These are phyloP conservation scores for Ctenopoma multispine DNA, from an alignment of 2,797 vertebrate genomes.

Conservation along the genomic window DNA sequence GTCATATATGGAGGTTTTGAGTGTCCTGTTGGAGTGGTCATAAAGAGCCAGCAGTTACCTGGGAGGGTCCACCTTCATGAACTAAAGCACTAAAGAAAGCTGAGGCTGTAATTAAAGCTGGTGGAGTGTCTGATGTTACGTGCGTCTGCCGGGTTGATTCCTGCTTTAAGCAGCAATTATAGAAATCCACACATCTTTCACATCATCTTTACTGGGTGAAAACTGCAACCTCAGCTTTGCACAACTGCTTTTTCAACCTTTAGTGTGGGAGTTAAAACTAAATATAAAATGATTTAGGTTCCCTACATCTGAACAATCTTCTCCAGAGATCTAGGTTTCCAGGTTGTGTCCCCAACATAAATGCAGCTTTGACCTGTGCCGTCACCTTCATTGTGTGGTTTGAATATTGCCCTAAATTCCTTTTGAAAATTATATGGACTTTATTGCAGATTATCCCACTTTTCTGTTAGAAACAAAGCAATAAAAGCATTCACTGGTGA, in stretches of 20 bases:
- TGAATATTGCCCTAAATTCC: conserved; percentile 7
- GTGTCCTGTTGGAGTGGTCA: conserved; percentile 37
- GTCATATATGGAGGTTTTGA: conserved; percentile 20
- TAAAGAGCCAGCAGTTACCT: conserved; percentile 41
- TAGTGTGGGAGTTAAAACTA: background rate
- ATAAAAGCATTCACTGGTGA: conserved; percentile 15
- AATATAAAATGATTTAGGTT: background rate
- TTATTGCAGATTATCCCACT: conserved; percentile 29
- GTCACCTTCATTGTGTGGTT: background rate
- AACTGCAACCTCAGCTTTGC: background rate
- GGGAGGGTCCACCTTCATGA: conserved; percentile 68
- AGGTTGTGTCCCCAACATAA: background rate
- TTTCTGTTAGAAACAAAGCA: conserved; percentile 23
- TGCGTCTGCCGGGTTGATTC: conserved; percentile 26
- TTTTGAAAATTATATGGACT: conserved; percentile 18
- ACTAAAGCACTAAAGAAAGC: conserved; percentile 61
- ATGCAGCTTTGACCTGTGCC: background rate
- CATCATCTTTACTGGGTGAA: background rate
- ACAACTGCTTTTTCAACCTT: background rate
- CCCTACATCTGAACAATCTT: background rate
- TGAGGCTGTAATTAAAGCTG: conserved; percentile 65
- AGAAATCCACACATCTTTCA: conserved; percentile 2
- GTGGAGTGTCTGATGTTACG: conserved; percentile 45
- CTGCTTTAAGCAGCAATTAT: conserved; percentile 31
- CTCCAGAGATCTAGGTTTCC: background rate